Evolutionary conservation across 2,797 vertebrate genomes (phyloP).

Genomic region (Carcharodon carcharias): DNA sequence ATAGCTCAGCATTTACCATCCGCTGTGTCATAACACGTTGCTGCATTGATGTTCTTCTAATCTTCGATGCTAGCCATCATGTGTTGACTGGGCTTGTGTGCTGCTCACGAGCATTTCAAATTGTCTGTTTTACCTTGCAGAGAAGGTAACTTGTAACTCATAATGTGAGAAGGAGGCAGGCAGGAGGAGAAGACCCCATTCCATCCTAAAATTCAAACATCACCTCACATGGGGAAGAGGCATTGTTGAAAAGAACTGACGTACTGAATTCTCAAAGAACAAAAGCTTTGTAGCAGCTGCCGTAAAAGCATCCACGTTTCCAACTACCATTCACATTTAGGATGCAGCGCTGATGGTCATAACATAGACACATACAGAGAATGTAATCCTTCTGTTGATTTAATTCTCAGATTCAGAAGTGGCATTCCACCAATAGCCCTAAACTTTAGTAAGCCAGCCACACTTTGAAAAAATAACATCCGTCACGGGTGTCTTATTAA

Average conservation of each 20-base stretch:
- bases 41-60: neutral
- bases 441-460: neutral
- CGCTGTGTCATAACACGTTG: too few species aligned
- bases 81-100: neutral
- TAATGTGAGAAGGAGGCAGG: neutral
- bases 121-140: neutral
- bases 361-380: neutral
- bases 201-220: neutral
- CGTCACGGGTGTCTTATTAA: neutral
- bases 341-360: neutral
- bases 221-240: neutral
- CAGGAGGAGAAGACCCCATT: neutral
- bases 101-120: neutral
- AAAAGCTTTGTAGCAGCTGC: neutral
- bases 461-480: neutral
- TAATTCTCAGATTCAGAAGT: neutral
- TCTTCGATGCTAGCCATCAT: neutral
- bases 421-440: neutral
- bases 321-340: neutral
- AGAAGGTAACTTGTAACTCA: neutral
- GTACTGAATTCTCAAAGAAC: neutral
- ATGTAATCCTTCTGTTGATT: neutral
- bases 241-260: neutral
- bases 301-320: neutral
- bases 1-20: too few species aligned